These are phyloP conservation scores for Oreochromis aureus DNA, from an alignment of 2,113 vertebrate genomes.

Conservation along the genomic window DNA sequence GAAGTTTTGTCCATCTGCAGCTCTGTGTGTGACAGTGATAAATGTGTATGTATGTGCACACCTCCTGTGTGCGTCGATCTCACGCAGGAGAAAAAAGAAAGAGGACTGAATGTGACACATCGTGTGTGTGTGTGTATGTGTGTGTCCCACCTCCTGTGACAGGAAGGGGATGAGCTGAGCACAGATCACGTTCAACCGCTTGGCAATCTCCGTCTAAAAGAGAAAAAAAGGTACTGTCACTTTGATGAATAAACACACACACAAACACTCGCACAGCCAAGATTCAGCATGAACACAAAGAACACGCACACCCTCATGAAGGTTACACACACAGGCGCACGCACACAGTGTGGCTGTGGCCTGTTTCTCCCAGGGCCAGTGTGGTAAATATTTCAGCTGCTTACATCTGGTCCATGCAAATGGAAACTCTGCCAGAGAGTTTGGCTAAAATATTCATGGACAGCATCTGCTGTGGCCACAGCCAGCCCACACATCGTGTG, in stretches of 20 bases:
- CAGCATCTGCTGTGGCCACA: slow-evolving; percentile 71
- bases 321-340: not conserved
- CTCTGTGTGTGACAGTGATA: not conserved
- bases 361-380: slow-evolving; percentile 55
- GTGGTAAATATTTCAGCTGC: slow-evolving; percentile 78
- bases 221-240: slow-evolving; percentile 40
- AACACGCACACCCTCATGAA: not conserved
- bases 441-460: slow-evolving; percentile 76
- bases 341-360: slow-evolving; percentile 1
- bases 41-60: not conserved
- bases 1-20: slow-evolving; percentile 11
- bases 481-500: slow-evolving; percentile 52
- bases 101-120: not conserved
- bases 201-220: slow-evolving; percentile 88
- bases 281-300: slow-evolving; percentile 6
- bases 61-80: slow-evolving; percentile 13
- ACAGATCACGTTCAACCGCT: slow-evolving; percentile 90
- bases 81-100: not conserved
- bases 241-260: slow-evolving; percentile 45
- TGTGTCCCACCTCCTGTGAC: slow-evolving; percentile 83
- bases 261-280: not conserved
- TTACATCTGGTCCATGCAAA: slow-evolving; percentile 79
- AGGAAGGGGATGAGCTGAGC: slow-evolving; percentile 94
- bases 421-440: slow-evolving; percentile 67
- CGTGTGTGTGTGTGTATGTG: slow-evolving; percentile 1